Evolutionary conservation across 2,113 vertebrate genomes (phyloP), one percentile per base, ranked within the genome.

Genomic region (Tupaia chinensis): DNA sequence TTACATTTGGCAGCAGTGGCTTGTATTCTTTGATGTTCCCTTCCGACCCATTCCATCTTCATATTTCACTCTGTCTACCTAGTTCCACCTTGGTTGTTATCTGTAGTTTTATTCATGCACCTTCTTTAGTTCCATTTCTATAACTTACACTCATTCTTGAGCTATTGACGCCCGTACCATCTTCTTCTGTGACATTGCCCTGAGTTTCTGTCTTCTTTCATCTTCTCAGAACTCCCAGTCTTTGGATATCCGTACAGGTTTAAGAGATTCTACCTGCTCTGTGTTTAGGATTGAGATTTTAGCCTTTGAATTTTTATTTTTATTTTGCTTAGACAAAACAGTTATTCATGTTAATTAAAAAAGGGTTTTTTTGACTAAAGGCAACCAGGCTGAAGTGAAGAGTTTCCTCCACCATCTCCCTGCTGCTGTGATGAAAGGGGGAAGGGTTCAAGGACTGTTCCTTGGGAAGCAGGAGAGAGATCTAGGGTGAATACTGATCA

Each of bases 291-390:
- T 91, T 68, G 44, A 60, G 58, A 27, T 5, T 60, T 65, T 54
- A 29, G 54, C 23, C 63, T 84, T 87, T 53, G 34, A 94, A 44
- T 87, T 61, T 89, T 79, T 44, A 5, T 74, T 79, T 91, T 94
- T 89, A 54, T 88, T 93, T 91, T 93, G 25, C 74, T 86, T 74
- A 89, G 93, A 97, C 78, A 87, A 85, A 96, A 94, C 81, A 95
- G 54, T 72, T 93, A 68, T 95, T 86, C 69, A 79, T 85, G 65
- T 93, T 90, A 82, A 92, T 95, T 44, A 77, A 95, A 93, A 95
- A 78, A 66, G 53, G 44, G 44, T 44, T 44, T 44, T 44, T 44
- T 25, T 70, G 61, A 66, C 3, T 54, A 66, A 88, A 82, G 70
- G 20, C 95, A 95, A 63, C 61, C 76, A 82, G 89, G 78, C 7